phyloP scores from a whole-genome alignment of 2,113 vertebrate genomes.

The Falco punctatus region DNA sequence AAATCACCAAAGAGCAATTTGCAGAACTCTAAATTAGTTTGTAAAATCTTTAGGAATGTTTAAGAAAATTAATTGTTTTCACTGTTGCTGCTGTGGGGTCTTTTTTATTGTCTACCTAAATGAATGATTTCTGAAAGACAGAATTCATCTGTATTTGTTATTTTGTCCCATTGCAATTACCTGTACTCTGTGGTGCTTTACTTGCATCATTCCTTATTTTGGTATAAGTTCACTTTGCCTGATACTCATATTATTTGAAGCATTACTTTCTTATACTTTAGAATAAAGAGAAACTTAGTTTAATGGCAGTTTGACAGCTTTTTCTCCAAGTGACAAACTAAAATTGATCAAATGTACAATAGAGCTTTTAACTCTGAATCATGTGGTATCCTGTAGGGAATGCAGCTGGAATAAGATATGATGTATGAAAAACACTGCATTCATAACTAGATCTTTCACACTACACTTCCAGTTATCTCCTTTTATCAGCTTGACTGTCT shows the following conservation, averaged over 20 bases:
- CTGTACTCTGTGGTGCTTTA: not conserved
- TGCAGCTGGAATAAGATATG: slow-evolving; percentile 25
- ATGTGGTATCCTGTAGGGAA: slow-evolving; percentile 37
- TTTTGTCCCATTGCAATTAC: not conserved
- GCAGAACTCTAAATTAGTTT: not conserved
- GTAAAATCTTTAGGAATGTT: not conserved
- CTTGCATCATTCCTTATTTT: not conserved
- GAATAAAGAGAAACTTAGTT: slow-evolving; percentile 36
- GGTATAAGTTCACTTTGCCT: not conserved
- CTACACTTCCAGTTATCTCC: not conserved
- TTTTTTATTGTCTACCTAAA: not conserved
- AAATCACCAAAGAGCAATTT: not conserved
- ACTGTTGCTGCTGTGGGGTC: not conserved
- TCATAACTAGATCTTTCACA: not conserved
- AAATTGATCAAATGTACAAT: slow-evolving; percentile 69
- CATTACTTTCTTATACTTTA: slow-evolving; percentile 45
- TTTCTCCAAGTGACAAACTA: slow-evolving; percentile 57
- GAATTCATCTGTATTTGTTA: not conserved
- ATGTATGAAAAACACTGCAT: slow-evolving; percentile 28
- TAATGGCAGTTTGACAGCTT: slow-evolving; percentile 67
- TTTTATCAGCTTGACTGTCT: not conserved
- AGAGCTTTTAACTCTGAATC: slow-evolving; percentile 61
- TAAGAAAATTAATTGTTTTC: not conserved
- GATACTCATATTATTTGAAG: slow-evolving; percentile 11
- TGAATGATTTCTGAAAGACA: not conserved